A percentile compares a stretch with the other conserved stretches of the same genome.
Conservation (phyloP, 2,113 vertebrate genomes). For the Hippopotamus amphibius region DNA sequence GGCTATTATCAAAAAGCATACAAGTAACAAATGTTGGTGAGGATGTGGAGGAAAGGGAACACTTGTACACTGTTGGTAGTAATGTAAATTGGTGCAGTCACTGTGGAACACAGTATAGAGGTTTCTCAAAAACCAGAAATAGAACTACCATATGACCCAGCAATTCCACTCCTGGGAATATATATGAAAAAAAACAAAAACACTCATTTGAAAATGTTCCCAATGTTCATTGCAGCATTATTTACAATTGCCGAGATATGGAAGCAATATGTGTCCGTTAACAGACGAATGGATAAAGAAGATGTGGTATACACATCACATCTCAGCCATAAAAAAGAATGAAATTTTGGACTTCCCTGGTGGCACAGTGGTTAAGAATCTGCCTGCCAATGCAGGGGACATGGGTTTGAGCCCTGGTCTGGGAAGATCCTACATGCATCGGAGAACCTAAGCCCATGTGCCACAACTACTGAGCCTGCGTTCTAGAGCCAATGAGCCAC, state of each 20-base stretch:
- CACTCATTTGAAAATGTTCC: not conserved
- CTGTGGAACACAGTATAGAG: not conserved
- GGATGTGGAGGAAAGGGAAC: not conserved
- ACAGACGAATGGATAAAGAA: not conserved
- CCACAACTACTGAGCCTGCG: too few species aligned
- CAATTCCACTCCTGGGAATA: not conserved
- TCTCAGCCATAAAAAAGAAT: not conserved
- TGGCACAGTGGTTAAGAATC: too few species aligned
- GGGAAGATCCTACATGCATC: too few species aligned
- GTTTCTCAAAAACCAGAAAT: not conserved
- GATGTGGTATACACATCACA: not conserved
- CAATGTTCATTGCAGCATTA: not conserved
- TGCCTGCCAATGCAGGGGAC: too few species aligned
- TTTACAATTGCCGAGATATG: not conserved
- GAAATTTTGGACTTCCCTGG: not conserved
- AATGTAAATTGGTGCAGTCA: not conserved
- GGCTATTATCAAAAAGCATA: not conserved
- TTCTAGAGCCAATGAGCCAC: too few species aligned
- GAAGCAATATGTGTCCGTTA: not conserved
- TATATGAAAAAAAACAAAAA: fast-evolving
- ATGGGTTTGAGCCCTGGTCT: too few species aligned
- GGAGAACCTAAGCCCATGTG: too few species aligned
- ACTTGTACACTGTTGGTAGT: not conserved
- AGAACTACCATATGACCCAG: not conserved
- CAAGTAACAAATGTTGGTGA: not conserved